phyloP scores from a whole-genome alignment of 2,888 invertebrate species.

The Drosophila cracens region DNA sequence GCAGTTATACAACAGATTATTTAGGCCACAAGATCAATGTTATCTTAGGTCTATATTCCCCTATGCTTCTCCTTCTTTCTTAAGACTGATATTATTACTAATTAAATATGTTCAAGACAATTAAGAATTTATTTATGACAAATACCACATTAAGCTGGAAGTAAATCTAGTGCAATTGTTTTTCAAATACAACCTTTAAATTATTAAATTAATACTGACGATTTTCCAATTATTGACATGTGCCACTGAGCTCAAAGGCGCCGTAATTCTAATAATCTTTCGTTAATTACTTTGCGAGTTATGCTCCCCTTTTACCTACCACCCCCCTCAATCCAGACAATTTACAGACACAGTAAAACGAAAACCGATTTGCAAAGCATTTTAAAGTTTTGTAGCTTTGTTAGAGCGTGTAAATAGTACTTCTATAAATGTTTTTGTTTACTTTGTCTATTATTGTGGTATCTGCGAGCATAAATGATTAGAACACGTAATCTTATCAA shows the following conservation, averaged over 20 bases:
- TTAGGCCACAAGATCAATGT: neutral
- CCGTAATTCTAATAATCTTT: neutral
- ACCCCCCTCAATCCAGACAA: neutral
- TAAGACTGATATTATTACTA: neutral
- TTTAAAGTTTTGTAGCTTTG: neutral
- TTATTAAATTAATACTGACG: too few species aligned
- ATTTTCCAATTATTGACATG: neutral
- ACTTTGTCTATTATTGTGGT: neutral
- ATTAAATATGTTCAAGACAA: neutral
- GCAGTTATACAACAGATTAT: neutral
- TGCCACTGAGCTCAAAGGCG: neutral
- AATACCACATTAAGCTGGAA: neutral
- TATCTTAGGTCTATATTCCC: neutral
- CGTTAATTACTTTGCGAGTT: neutral
- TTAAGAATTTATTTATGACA: neutral
- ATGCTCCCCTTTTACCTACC: neutral
- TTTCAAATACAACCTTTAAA: neutral
- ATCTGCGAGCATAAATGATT: slow-evolving; percentile 4
- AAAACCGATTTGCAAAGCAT: neutral
- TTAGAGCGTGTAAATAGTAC: neutral
- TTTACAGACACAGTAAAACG: too few species aligned
- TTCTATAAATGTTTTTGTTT: neutral
- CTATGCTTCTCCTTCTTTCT: neutral
- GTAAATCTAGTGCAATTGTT: neutral
- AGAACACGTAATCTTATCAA: slow-evolving; percentile 36